These are phyloP conservation scores for Ovis aries DNA, from an alignment of 2,113 vertebrate species.

Conservation along the genomic window ARS-UI_Ramb_v3.0 NC_056056.1:34911501-34912000, in stretches of 20 bases:
- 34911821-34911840: not conserved
- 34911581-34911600: not conserved
- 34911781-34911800: not conserved
- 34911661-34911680: not conserved
- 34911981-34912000: not conserved
- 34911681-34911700: not conserved
- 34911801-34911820: not conserved
- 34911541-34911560: not conserved
- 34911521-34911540: not conserved
- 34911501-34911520: not conserved
- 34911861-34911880: not conserved
- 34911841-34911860: not conserved
- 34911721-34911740: not conserved
- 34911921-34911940: not conserved
- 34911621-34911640: not conserved
- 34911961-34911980: not conserved
- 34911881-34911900: not conserved
- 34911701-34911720: not conserved
- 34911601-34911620: not conserved
- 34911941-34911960: not conserved
- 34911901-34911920: not conserved
- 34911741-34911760: not conserved
- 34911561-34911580: not conserved
- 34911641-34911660: not conserved
- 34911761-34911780: not conserved